Base-by-base conservation (phyloP, 1,140 invertebrate species). In the Hypsibius dujardini region DNA sequence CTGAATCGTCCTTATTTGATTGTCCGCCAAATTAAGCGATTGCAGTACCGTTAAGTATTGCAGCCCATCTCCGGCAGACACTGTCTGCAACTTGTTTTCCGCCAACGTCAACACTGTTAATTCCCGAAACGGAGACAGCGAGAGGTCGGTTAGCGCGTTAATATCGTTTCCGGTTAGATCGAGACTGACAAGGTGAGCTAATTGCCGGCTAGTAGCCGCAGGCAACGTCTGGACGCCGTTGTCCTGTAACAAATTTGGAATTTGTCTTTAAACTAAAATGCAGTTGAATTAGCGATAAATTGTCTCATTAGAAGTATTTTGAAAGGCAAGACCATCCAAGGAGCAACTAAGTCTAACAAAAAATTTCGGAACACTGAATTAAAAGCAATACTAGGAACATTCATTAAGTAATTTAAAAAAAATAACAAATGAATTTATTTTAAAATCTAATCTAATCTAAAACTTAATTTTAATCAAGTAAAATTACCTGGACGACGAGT, bases 91-190 rank as follows among this genome's bases (percentile, higher is more conserved):
- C n/a, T 56, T 7, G 50, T 56, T 56, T 56, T 56, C 7, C n/a
- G 7, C 50, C n/a, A 56, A n/a, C 7, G 7, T 56, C 50, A 56
- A n/a, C n/a, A 56, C 50, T 7, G 7, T n/a, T n/a, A 56, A 56
- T n/a, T 56, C 7, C 7, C 7, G 50, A 7, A 56, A 56, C 7
- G 7, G 7, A 7, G 50, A 7, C 50, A 56, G n/a, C 7, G 50
- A 56, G 7, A 56, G n/a, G n/a, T 56, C 50, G 7, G 50, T 56
- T n/a, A 56, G n/a, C 7, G 7, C n/a, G 7, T n/a, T 56, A n/a
- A 56, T 56, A n/a, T 56, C n/a, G 50, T 56, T 56, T 7, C 50
- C 50, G 50, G 50, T 56, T 56, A 56, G 50, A n/a, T 56, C 50
- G 7, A 56, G 50, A 56, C 7, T 56, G 50, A 56, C 7, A n/a